phyloP scores from a whole-genome alignment of 2,113 vertebrate species.

The Bostrychus sinensis region DNA sequence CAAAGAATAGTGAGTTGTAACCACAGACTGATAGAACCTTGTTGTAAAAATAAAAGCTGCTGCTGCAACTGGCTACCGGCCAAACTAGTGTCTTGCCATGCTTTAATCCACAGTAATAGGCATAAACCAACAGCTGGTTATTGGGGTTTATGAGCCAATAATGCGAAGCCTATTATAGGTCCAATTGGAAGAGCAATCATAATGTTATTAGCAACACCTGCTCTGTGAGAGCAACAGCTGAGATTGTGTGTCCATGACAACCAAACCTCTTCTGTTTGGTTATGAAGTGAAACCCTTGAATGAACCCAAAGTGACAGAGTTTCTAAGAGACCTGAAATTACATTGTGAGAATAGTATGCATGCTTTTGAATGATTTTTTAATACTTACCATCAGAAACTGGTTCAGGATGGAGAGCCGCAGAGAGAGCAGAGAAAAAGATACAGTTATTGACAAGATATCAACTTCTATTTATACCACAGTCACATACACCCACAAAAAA shows the following conservation, averaged over 20 bases:
- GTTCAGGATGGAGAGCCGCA: conserved; percentile 8
- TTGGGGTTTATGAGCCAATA: neutral
- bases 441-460: conserved; percentile 35
- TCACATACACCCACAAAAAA: neutral
- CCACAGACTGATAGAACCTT: neutral
- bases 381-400: conserved; percentile 74
- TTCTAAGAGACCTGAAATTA: neutral
- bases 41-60: conserved; percentile 2
- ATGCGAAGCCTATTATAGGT: neutral
- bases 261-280: neutral
- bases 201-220: conserved; percentile 6
- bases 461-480: neutral
- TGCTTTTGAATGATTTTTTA: conserved; percentile 4
- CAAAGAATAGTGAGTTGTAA: neutral
- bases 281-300: neutral
- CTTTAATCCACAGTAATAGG: neutral
- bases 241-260: conserved; percentile 10
- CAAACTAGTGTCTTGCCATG: neutral
- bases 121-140: conserved; percentile 5
- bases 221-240: neutral
- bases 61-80: neutral
- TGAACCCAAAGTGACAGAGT: neutral
- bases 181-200: neutral
- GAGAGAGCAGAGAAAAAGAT: conserved; percentile 30
- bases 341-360: neutral